Base-by-base conservation (phyloP, 2,888 invertebrate species). In the Athalia cordata region DNA sequence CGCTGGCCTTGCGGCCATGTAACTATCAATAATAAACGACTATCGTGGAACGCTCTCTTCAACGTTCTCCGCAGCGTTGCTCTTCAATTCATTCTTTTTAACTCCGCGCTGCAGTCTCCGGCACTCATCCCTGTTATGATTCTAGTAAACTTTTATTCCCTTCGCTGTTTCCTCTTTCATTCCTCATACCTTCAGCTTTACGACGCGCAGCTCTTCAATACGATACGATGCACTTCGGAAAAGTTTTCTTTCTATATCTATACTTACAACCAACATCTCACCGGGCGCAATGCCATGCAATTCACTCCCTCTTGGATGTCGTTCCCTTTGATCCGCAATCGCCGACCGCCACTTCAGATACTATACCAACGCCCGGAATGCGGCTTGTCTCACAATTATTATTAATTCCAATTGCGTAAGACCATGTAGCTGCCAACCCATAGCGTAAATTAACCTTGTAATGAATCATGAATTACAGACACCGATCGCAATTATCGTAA, bases 11-110 rank as follows among this genome's bases (percentile, higher is more conserved):
- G 85, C 82, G 85, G 81, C 79, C 88, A 76, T 88, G 89, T 88
- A 89, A 87, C 88, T 87, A 88, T 88, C 88, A 89, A 88, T 89
- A 89, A 87, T 84, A 82, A 85, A 85, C 82, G 79, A 80, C 72
- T 13, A 67, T 13, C 59, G 72, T 45, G 77, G 57, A 79, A 72
- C 68, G 62, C 59, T 62, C 81, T 78, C 80, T 81, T 29, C 29
- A 29, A 29, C 29, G 29, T 29, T 29, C 29, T 29, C 29, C 29
- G 29, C 29, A 29, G 29, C 81, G 61, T 29, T 45, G n/a, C 75
- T 57, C 74, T 62, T 49, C 49, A 77, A 4, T 57, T 65, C 62
- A 68, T 66, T 66, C 29, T 29, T 29, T 29, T 29, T 29, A 29
- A 29, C 29, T 29, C 15, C 62, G 62, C n/a, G 9, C n/a, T n/a